Percentiles rank a stretch among this genome's conserved stretches.
These are phyloP conservation scores for Brachionus plicatilis DNA, from an alignment of 1,140 invertebrate species.

Conservation along the genomic window DNA sequence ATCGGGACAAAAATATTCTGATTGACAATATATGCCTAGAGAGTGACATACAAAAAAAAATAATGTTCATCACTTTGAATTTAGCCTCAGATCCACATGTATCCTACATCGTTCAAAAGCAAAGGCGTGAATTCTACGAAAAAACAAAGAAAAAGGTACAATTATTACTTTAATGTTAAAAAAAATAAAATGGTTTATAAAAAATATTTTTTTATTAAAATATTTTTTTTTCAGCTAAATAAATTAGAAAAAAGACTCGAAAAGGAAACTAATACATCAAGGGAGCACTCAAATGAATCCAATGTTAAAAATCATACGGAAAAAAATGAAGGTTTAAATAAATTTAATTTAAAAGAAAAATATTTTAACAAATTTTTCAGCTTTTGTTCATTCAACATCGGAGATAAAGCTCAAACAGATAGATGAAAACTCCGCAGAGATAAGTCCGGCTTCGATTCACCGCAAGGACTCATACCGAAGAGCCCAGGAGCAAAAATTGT, in stretches of 20 bases:
- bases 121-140: constrained; percentile 35
- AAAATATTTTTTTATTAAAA: too few relatives aligned
- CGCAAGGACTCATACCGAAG: constrained; percentile 34
- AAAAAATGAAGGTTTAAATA: background rate
- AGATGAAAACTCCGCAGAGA: constrained; percentile 20
- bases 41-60: constrained; percentile 36
- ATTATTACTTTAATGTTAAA: background rate
- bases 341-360: background rate
- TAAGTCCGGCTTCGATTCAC: constrained; percentile 26
- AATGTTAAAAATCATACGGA: background rate
- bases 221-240: background rate
- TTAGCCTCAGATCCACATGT: constrained; percentile 27
- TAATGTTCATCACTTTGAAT: constrained; percentile 8
- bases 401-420: constrained; percentile 30
- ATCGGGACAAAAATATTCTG: constrained; percentile 3
- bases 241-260: constrained; percentile 22
- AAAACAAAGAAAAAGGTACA: background rate
- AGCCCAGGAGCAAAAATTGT: constrained; percentile 37
- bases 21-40: constrained; percentile 19
- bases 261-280: background rate
- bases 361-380: background rate
- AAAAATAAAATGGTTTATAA: background rate
- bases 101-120: background rate
- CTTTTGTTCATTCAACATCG: background rate
- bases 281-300: background rate